Evolutionary conservation across 2,888 invertebrate species (phyloP).

Genomic region (Volucella inflata): DNA sequence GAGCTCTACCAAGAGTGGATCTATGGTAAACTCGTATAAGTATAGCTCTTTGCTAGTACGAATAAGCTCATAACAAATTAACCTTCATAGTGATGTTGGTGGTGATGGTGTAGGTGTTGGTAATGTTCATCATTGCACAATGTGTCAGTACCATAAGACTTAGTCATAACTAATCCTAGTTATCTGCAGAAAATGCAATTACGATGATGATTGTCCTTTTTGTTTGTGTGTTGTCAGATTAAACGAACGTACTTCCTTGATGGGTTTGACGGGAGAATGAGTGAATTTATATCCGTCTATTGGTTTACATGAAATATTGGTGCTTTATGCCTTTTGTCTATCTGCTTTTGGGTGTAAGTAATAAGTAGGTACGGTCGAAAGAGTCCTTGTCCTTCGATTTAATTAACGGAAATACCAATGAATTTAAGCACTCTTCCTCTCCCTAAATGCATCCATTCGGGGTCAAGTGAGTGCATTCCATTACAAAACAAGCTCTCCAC

Average conservation of each 20-base stretch:
- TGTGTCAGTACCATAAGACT: slow-evolving; percentile 64
- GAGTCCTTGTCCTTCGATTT: slow-evolving; percentile 41
- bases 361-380: slow-evolving; percentile 34
- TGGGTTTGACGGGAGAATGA: not conserved
- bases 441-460: slow-evolving; percentile 15
- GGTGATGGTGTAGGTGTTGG: not conserved
- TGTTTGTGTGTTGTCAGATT: slow-evolving; percentile 18
- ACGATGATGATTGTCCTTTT: slow-evolving; percentile 67
- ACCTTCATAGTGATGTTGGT: slow-evolving; percentile 13
- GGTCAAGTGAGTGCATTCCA: slow-evolving; percentile 59
- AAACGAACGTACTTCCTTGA: slow-evolving; percentile 33
- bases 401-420: slow-evolving; percentile 52
- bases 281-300: slow-evolving; percentile 13
- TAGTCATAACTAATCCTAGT: slow-evolving; percentile 57
- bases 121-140: slow-evolving; percentile 54
- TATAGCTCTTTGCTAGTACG: not conserved
- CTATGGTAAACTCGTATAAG: too few species aligned
- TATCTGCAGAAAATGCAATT: slow-evolving; percentile 71
- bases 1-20: not conserved
- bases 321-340: slow-evolving; percentile 21
- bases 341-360: not conserved
- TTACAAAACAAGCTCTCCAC: not conserved
- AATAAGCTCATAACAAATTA: slow-evolving; percentile 63
- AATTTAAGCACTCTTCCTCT: slow-evolving; percentile 30
- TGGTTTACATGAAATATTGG: slow-evolving; percentile 40